A percentile compares a stretch with the other conserved stretches of the same genome.
phyloP scores from a whole-genome alignment of 37 sponge, comb jelly and placozoan species.

The Crambe crambe region DNA sequence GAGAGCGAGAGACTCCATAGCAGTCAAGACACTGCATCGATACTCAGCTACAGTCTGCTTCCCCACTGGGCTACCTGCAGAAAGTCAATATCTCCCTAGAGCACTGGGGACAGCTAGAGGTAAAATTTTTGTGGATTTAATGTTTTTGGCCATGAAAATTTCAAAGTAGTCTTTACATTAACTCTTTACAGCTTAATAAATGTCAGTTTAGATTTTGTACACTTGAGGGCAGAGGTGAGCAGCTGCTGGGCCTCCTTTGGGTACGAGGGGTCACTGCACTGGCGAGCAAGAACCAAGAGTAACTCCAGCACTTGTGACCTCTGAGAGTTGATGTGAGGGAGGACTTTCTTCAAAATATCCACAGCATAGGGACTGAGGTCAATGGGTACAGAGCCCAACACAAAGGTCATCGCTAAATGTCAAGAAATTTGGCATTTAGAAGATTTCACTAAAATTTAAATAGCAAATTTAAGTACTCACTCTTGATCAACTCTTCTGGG shows the following conservation, averaged over 20 bases:
- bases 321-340: slow-evolving; percentile 41
- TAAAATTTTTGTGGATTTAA: too few species aligned
- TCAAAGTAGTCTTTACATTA: too few species aligned
- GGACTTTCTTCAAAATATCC: slow-evolving; percentile 39
- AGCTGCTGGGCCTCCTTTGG: slow-evolving; percentile 6
- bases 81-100: neutral
- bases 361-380: slow-evolving; percentile 63
- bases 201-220: too few species aligned
- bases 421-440: neutral
- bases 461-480: slow-evolving; percentile 11
- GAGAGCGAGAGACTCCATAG: slow-evolving; percentile 10
- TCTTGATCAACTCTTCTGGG: slow-evolving; percentile 65
- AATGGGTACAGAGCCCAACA: slow-evolving; percentile 45
- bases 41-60: slow-evolving; percentile 51
- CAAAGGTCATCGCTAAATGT: slow-evolving; percentile 48
- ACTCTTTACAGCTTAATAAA: too few species aligned
- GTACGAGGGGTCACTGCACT: slow-evolving; percentile 51
- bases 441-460: neutral
- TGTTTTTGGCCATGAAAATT: too few species aligned
- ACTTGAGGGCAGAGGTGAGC: slow-evolving; percentile 31
- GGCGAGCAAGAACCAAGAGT: slow-evolving; percentile 32
- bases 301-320: slow-evolving; percentile 23
- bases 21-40: slow-evolving; percentile 30
- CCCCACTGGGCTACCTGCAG: slow-evolving; percentile 37
- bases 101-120: too few species aligned